These are phyloP conservation scores for Diadromus collaris DNA, from an alignment of 2,888 invertebrate species.

Conservation along the genomic window DNA sequence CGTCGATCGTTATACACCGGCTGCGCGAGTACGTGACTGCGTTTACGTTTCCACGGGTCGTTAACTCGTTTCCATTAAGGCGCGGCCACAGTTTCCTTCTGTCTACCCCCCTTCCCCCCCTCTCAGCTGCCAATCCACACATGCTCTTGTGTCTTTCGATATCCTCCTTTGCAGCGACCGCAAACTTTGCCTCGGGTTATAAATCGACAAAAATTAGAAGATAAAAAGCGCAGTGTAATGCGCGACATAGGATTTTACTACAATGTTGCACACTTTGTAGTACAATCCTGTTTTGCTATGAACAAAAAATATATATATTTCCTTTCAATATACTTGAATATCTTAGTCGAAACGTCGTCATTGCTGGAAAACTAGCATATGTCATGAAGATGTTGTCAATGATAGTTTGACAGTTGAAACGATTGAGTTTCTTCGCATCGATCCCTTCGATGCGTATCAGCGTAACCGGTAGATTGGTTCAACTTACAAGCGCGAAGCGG, in stretches of 20 bases:
- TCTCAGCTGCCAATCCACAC: slow-evolving; percentile 44
- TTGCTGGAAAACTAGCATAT: not conserved
- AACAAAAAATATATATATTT: not conserved
- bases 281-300: too few relatives aligned
- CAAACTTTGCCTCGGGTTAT: not conserved
- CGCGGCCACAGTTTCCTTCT: slow-evolving; percentile 67
- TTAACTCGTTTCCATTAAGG: slow-evolving; percentile 78
- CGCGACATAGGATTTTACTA: too few relatives aligned
- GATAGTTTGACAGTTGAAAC: not conserved
- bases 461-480: not conserved
- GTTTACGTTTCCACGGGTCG: slow-evolving; percentile 77
- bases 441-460: not conserved
- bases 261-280: too few relatives aligned
- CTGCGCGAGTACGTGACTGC: slow-evolving; percentile 73
- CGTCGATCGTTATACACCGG: slow-evolving; percentile 69
- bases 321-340: not conserved
- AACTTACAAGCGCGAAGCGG: not conserved
- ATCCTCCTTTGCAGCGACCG: slow-evolving; percentile 16
- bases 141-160: slow-evolving; percentile 5
- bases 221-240: too few relatives aligned
- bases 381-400: not conserved
- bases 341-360: not conserved
- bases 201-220: not conserved
- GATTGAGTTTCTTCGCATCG: not conserved
- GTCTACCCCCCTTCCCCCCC: slow-evolving; percentile 2